Evolutionary conservation across 1,140 invertebrate species (phyloP), one percentile per base, ranked within the genome.

Genomic region (Ganaspis sp.): DNA sequence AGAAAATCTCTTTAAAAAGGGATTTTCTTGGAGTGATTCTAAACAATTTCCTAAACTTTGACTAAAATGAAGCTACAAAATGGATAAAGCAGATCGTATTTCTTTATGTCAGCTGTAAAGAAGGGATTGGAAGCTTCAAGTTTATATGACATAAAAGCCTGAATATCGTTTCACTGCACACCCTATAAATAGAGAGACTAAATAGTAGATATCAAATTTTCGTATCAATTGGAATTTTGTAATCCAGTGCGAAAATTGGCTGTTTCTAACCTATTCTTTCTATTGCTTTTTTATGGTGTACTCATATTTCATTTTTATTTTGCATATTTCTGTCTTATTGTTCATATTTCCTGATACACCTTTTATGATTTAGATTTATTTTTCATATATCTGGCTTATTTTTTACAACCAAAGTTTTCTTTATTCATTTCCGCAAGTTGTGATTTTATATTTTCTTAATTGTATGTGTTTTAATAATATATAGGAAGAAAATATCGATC

Each of bases 81-180:
- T 8, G 58, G 58, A 29, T 29, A 34, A 64, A 64, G 58, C 23
- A 64, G 26, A 64, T 29, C 12, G 26, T 64, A 64, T 64, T 64
- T 29, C 58, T 64, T 64, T 29, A 34, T 64, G 58, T 34, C 6
- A 12, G 58, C 26, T 64, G 58, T 64, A 64, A 64, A 64, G 58
- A 64, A 64, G 12, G 23, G 58, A 64, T 64, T 64, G 58, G 23
- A 15, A 64, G 26, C 58, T 9, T 29, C 26, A 64, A 64, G 58
- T 64, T 64, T 64, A 64, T 64, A 64, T 64, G 26, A 29, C 58
- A 64, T 64, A 64, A 64, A 64, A 64, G 58, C 26, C 23, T 64
- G 58, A 64, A 64, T 64, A 64, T 64, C 58, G 58, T 64, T 64
- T 64, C 23, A 29, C 12, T 64, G 58, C 58, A 64, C 23, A 64